phyloP scores from a whole-genome alignment of 1,140 invertebrate species.

The Diorhabda sublineata region DNA sequence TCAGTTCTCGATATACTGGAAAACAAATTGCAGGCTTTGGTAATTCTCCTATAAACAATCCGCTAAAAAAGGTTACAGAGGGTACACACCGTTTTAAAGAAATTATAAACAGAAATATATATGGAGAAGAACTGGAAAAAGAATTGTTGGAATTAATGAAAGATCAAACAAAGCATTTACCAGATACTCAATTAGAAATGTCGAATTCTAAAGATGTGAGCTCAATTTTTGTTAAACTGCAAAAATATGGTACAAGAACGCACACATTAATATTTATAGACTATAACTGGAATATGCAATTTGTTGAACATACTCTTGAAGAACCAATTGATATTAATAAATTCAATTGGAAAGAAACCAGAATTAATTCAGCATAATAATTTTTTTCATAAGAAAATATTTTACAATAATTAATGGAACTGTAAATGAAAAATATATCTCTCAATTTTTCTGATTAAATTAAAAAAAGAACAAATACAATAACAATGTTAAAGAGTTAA shows the following conservation, averaged over 20 bases:
- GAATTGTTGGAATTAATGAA: background rate
- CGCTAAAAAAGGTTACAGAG: background rate
- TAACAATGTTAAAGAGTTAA: no score
- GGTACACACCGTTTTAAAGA: background rate
- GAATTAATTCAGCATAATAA: background rate
- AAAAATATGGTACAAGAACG: background rate
- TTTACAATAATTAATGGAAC: no score
- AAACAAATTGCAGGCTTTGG: background rate
- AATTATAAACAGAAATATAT: background rate
- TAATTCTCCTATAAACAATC: background rate
- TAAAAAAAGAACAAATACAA: no score
- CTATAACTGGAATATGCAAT: background rate
- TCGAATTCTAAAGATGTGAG: background rate
- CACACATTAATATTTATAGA: background rate
- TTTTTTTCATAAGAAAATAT: no score
- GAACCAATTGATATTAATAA: background rate
- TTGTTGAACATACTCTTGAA: background rate
- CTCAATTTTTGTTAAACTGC: background rate
- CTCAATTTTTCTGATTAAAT: no score
- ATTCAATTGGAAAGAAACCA: background rate
- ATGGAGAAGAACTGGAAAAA: background rate
- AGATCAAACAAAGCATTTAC: background rate
- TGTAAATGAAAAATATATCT: no score
- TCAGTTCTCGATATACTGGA: background rate
- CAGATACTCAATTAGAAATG: background rate